Evolutionary conservation across 1,140 invertebrate genomes (phyloP), one percentile per base, ranked within the genome.

Genomic region (Lepidurus apus): DNA sequence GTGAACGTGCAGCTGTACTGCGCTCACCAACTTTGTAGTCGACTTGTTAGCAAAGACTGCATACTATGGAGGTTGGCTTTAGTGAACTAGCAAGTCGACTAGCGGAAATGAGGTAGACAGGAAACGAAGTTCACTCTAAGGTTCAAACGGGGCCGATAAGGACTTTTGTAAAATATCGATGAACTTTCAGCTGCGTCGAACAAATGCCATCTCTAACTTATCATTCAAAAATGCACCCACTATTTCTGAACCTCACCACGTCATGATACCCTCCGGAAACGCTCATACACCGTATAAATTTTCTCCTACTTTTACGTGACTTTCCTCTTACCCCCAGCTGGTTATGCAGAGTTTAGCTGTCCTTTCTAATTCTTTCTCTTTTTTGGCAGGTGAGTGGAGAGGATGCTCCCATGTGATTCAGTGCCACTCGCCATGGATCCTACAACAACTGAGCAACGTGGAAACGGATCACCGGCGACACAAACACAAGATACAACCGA

Each of bases 341-440:
- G 53, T 13, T 21, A 21, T 65, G 21, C 17, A 13, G 21, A 65
- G 17, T 13, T n/a, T 7, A 65, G n/a, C 13, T 65, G n/a, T 65
- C 2, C 34, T 65, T n/a, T 65, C 53, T 65, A 65, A 65, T 65
- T 21, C 8, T n/a, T 7, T n/a, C 17, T 7, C 53, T 17, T 65
- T 65, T 13, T 65, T 65, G 13, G 53, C 10, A 65, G 53, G 13
- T 65, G 53, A 13, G 17, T 21, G 6, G 13, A 65, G 0, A 65
- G 53, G 53, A 65, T 65, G 53, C 53, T 65, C 53, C 53, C 53
- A 7, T 65, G 53, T 17, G 53, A 65, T 65, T 65, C 53, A n/a
- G 53, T 65, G 53, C 53, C 53, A 13, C 53, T 65, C 53, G 53
- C 53, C 53, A 65, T 65, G 53, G 53, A 65, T 13, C 21, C 53